Percentiles rank a stretch among this genome's conserved stretches.
These are phyloP conservation scores for Streptopelia turtur DNA, from an alignment of 2,797 vertebrate genomes.

Conservation along the genomic window DNA sequence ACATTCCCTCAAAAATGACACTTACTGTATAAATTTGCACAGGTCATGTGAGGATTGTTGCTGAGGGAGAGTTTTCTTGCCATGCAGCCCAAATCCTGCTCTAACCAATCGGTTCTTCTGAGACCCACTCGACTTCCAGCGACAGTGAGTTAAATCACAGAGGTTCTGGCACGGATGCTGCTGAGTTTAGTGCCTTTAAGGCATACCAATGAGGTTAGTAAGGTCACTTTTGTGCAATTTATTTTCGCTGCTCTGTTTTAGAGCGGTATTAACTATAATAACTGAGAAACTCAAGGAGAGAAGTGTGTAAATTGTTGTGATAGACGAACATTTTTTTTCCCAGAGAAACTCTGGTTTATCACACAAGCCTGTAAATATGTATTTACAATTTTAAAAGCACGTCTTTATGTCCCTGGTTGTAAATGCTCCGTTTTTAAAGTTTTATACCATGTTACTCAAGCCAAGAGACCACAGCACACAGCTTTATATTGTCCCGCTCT, in stretches of 20 bases:
- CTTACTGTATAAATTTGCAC: background rate
- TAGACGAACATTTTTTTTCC: slow-evolving; percentile 9
- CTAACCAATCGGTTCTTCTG: background rate
- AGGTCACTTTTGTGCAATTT: slow-evolving; percentile 33
- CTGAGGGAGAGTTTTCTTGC: background rate
- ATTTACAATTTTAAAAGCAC: slow-evolving; percentile 74
- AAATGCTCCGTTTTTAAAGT: slow-evolving; percentile 78
- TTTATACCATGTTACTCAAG: slow-evolving; percentile 74
- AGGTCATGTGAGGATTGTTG: background rate
- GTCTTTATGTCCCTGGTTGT: slow-evolving; percentile 73
- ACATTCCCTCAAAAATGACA: background rate
- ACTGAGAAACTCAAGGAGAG: slow-evolving; percentile 19
- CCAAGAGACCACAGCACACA: slow-evolving; percentile 17
- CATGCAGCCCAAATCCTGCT: background rate
- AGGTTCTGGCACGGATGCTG: slow-evolving; percentile 8
- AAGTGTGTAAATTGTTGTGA: slow-evolving; percentile 14
- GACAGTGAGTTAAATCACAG: background rate
- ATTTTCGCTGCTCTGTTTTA: slow-evolving; percentile 40
- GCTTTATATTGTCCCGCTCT: background rate
- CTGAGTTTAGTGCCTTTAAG: slow-evolving; percentile 71
- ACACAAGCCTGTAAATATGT: slow-evolving; percentile 76
- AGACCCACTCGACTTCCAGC: background rate
- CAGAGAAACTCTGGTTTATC: slow-evolving; percentile 64
- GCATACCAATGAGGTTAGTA: slow-evolving; percentile 33
- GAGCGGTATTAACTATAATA: background rate